Conservation (phyloP, 2,113 vertebrate species). For the Leptosomus discolor region DNA sequence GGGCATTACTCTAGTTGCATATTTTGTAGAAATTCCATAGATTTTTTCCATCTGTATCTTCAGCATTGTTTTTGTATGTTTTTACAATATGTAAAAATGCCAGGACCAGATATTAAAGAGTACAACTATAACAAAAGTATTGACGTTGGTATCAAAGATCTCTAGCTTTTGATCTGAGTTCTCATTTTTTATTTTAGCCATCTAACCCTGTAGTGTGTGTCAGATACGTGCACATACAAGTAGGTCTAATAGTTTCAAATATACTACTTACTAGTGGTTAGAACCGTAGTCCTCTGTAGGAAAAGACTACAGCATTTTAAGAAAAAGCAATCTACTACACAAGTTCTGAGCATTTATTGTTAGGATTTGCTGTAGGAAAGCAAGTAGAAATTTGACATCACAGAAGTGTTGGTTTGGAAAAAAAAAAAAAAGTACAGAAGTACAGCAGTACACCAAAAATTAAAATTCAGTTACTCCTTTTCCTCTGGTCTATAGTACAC, state of each 20-base stretch:
- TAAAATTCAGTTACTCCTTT: neutral
- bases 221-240: rapidly evolving
- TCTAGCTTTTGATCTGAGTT: neutral
- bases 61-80: neutral
- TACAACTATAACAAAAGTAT: neutral
- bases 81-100: neutral
- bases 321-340: neutral
- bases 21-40: neutral
- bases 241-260: neutral
- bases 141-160: neutral
- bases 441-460: neutral
- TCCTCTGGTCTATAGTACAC: neutral
- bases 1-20: neutral
- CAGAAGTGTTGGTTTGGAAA: neutral
- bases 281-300: neutral
- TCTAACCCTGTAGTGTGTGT: neutral
- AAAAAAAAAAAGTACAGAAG: neutral
- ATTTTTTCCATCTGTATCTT: neutral
- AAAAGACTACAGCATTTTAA: neutral
- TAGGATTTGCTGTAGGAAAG: neutral
- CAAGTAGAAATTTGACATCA: neutral
- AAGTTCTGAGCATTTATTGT: neutral
- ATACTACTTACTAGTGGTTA: neutral
- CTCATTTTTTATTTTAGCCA: neutral
- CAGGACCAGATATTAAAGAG: neutral